Conservation (phyloP, 53 echinoderm and acorn worm species). For the Holothuria leucospilota region DNA sequence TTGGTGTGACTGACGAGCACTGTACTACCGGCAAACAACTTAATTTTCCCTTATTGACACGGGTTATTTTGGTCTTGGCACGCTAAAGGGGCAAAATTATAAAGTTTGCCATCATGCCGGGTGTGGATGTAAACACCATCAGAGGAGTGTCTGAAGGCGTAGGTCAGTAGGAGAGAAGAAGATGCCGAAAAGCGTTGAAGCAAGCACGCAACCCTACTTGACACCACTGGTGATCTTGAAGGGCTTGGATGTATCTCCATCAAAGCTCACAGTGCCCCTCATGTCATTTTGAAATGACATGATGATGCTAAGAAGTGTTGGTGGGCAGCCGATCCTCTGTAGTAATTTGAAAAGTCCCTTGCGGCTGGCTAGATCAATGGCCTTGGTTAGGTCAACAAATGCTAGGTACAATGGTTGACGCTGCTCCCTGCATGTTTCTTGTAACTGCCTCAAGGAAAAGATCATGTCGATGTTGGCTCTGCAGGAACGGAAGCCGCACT, state of each 20-base stretch:
- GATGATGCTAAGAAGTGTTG: constrained; percentile 37
- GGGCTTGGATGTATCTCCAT: constrained; percentile 51
- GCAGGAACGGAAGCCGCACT: constrained; percentile 17
- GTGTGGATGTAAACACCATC: constrained; percentile 69
- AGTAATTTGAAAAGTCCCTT: constrained; percentile 48
- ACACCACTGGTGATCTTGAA: constrained; percentile 59
- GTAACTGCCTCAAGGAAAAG: constrained; percentile 30
- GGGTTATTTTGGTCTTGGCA: no score
- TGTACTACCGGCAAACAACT: constrained; percentile 68
- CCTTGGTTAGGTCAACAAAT: constrained; percentile 55
- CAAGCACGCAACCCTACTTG: constrained; percentile 75
- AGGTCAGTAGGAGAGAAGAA: constrained; percentile 64
- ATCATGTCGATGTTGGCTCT: constrained; percentile 50
- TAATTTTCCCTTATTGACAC: constrained; percentile 67
- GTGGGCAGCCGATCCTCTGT: constrained; percentile 53
- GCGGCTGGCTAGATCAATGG: constrained; percentile 60
- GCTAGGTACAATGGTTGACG: constrained; percentile 5
- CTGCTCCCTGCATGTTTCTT: constrained; percentile 48
- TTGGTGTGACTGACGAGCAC: constrained; percentile 52
- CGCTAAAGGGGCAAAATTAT: constrained; percentile 27
- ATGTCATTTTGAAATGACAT: constrained; percentile 55
- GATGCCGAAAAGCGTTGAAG: constrained; percentile 71
- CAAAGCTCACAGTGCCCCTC: constrained; percentile 40
- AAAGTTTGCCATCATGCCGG: constrained; percentile 50
- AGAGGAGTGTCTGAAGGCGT: constrained; percentile 41